Conservation (phyloP, 2,797 vertebrate species). For the Periparus ater region DNA sequence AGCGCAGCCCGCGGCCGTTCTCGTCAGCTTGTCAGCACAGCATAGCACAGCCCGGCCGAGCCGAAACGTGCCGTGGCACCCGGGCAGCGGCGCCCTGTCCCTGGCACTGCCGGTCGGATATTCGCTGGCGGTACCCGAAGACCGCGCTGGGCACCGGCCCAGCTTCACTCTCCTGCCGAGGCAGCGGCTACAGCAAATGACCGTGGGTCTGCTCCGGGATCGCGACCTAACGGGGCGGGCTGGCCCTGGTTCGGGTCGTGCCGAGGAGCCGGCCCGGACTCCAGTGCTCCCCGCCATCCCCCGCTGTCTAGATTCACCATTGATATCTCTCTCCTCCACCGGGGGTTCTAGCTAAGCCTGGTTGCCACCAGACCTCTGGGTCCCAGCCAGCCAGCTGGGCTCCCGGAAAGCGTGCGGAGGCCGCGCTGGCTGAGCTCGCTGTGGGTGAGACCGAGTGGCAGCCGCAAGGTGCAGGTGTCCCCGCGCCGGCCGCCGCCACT, state of each 20-base stretch:
- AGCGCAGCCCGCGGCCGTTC: background rate
- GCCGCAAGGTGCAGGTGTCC: accelerated
- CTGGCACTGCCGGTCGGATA: background rate
- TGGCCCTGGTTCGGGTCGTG: background rate
- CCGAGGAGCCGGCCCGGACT: no score
- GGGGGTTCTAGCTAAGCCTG: background rate
- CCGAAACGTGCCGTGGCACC: background rate
- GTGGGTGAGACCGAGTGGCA: accelerated
- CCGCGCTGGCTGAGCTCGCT: accelerated
- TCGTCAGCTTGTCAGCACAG: no score
- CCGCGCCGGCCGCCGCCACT: background rate
- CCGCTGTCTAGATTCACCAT: accelerated
- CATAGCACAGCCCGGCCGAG: background rate
- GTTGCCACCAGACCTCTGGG: accelerated
- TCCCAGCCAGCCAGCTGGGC: background rate
- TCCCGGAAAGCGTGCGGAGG: no score
- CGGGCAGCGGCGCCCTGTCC: no score
- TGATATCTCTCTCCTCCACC: no score
- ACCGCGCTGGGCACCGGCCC: background rate
- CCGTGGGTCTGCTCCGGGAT: no score
- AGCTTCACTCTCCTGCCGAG: background rate
- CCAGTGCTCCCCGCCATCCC: accelerated
- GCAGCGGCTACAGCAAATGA: background rate
- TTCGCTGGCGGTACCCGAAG: no score
- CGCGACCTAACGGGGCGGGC: background rate